phyloP scores from a whole-genome alignment of 1,140 invertebrate genomes.

The Drosophila gunungcola region DNA sequence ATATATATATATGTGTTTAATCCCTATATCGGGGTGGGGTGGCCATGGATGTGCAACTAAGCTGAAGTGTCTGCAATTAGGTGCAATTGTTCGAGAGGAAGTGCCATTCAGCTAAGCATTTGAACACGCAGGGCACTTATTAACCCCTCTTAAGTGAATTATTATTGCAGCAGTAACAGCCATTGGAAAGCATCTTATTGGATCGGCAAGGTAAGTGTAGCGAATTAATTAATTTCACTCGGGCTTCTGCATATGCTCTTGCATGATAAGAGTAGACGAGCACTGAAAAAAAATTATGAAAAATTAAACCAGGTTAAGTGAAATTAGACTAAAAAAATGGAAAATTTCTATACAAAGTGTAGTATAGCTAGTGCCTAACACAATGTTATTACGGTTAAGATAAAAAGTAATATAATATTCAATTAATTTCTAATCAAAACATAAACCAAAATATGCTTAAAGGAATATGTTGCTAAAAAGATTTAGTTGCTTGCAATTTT shows the following conservation, averaged over 20 bases:
- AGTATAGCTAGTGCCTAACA: no score
- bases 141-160: constrained; percentile 21
- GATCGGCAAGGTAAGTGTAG: neutral
- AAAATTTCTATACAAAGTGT: no score
- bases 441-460: no score
- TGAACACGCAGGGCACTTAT: constrained; percentile 19
- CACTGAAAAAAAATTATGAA: neutral
- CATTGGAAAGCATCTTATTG: constrained; percentile 7
- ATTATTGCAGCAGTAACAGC: constrained; percentile 12
- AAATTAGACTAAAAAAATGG: no score
- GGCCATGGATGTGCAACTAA: constrained; percentile 10
- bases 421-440: no score
- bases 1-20: constrained; percentile 8
- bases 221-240: constrained; percentile 11
- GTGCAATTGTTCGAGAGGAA: constrained; percentile 54
- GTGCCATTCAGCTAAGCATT: constrained; percentile 14
- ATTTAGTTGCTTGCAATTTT: no score
- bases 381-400: no score
- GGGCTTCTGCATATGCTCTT: neutral
- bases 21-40: neutral
- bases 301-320: no score
- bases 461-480: no score
- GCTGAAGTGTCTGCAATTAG: constrained; percentile 47
- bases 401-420: no score
- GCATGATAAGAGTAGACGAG: neutral